A percentile compares a stretch with the other conserved stretches of the same genome.
These are phyloP conservation scores for Cryptus viduatorius DNA, from an alignment of 2,888 invertebrate species.

Conservation along the genomic window DNA sequence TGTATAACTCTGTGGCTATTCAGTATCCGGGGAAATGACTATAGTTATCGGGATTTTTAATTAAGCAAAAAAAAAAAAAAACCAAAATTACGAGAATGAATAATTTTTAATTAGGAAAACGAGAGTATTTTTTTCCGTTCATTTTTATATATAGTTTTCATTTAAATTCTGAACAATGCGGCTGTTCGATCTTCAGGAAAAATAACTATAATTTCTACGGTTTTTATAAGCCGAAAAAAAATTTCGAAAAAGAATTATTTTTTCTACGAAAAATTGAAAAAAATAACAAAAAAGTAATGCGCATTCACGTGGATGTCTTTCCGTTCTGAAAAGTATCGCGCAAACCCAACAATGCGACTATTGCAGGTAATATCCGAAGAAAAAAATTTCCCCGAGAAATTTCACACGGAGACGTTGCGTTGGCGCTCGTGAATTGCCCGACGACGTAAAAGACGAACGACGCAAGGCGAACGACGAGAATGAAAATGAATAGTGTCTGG, in stretches of 20 bases:
- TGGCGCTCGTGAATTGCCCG: background rate
- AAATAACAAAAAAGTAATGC: background rate
- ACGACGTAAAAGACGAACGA: background rate
- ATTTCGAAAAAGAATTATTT: background rate
- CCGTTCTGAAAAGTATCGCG: background rate
- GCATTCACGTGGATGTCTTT: background rate
- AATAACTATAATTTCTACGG: background rate
- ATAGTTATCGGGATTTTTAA: background rate
- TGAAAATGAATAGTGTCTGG: too few species aligned
- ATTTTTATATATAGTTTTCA: too few species aligned
- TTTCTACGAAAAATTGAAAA: background rate
- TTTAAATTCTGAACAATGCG: too few species aligned
- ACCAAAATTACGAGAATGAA: too few species aligned
- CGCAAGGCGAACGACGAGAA: background rate
- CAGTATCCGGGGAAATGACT: background rate
- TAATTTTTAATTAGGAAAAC: too few species aligned
- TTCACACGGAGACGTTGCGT: background rate
- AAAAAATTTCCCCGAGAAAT: background rate
- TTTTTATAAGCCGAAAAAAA: background rate
- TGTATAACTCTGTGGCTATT: background rate
- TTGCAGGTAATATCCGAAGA: background rate
- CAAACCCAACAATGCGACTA: background rate
- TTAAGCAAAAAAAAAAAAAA: background rate
- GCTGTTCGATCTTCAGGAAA: background rate
- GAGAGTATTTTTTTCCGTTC: too few species aligned